These are phyloP conservation scores for Odontothrips loti DNA, from an alignment of 2,888 invertebrate genomes.

Conservation along the genomic window DNA sequence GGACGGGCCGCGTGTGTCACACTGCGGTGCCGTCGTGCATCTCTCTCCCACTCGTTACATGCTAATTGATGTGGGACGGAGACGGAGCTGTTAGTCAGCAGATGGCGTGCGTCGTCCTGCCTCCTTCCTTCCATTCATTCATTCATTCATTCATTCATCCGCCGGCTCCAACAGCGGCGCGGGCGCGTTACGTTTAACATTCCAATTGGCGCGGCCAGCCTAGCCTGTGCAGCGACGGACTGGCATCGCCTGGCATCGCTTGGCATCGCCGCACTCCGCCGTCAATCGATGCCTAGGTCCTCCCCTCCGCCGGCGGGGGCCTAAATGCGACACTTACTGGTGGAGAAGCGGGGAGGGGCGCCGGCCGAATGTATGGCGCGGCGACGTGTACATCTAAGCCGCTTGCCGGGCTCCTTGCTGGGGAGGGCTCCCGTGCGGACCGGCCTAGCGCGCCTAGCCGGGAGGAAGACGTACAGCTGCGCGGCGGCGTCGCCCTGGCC, in stretches of 20 bases:
- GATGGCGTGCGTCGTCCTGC: neutral
- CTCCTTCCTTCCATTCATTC: neutral
- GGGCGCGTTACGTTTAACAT: neutral
- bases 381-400: neutral
- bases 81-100: neutral
- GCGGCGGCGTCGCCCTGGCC: too few relatives aligned
- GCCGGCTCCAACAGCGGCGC: neutral
- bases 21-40: too few relatives aligned
- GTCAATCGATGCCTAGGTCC: neutral
- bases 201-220: neutral
- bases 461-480: neutral
- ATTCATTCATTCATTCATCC: too few relatives aligned
- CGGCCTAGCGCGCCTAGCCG: too few relatives aligned
- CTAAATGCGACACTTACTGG: conserved; percentile 14
- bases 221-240: neutral
- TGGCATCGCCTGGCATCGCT: neutral
- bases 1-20: too few relatives aligned
- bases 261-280: neutral
- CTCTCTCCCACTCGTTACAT: too few relatives aligned
- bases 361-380: neutral
- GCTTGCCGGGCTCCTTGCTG: too few relatives aligned
- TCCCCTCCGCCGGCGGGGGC: neutral
- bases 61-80: too few relatives aligned
- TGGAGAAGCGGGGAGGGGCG: neutral
- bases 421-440: too few relatives aligned